These are phyloP conservation scores for Drosophila anomalata DNA, from an alignment of 2,888 invertebrate species.

Conservation along the genomic window DNA sequence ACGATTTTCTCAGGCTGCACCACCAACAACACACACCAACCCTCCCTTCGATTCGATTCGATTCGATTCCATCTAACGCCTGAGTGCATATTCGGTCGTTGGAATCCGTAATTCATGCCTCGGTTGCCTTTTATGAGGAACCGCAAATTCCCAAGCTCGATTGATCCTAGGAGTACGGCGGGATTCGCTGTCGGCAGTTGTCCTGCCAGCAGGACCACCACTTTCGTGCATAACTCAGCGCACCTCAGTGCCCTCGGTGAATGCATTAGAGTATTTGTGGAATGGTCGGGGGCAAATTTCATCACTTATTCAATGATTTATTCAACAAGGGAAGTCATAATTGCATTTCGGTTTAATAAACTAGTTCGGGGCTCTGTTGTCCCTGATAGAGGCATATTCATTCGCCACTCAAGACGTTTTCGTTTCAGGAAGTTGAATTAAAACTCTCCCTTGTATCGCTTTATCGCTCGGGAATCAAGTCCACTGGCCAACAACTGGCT, in stretches of 20 bases:
- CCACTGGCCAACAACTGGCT: constrained; percentile 15
- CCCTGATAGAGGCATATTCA: neutral
- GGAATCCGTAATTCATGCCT: constrained; percentile 67
- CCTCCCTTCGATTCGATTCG: constrained; percentile 24
- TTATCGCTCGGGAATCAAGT: constrained; percentile 32
- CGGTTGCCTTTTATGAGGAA: constrained; percentile 53
- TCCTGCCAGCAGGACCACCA: constrained; percentile 20
- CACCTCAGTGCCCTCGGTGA: constrained; percentile 25
- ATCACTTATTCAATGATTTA: constrained; percentile 41
- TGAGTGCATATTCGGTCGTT: constrained; percentile 55
- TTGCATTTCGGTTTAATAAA: constrained; percentile 34
- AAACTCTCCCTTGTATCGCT: constrained; percentile 8
- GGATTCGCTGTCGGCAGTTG: constrained; percentile 26
- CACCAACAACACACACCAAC: constrained; percentile 4
- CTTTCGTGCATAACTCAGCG: constrained; percentile 25
- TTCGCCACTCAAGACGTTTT: constrained; percentile 5
- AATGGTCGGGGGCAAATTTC: constrained; percentile 9
- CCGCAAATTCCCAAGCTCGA: constrained; percentile 65
- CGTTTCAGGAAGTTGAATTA: constrained; percentile 14
- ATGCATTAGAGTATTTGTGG: constrained; percentile 11
- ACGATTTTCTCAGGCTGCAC: constrained; percentile 37
- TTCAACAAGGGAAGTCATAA: constrained; percentile 29
- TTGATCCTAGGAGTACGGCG: constrained; percentile 24
- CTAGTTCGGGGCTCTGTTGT: neutral
- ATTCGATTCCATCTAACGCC: constrained; percentile 65